These are phyloP conservation scores for Chelonoidis abingdonii DNA, from an alignment of 2,113 vertebrate species.

Conservation along the genomic window DNA sequence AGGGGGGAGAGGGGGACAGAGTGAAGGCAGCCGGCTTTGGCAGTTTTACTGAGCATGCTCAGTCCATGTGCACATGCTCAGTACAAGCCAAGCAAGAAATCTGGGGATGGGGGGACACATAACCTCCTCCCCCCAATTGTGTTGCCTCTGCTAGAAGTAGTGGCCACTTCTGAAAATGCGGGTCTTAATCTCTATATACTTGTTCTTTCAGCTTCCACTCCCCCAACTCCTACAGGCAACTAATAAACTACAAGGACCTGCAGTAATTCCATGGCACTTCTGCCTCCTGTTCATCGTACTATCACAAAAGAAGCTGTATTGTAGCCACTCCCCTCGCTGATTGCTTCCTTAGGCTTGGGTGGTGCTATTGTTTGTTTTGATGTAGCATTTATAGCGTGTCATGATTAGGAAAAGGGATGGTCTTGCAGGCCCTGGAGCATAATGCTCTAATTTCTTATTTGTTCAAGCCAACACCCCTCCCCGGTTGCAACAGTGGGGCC, in stretches of 20 bases:
- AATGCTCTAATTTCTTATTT: background rate
- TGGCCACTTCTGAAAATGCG: background rate
- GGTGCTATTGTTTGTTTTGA: too few species aligned
- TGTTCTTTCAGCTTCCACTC: background rate
- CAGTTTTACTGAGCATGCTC: too few species aligned
- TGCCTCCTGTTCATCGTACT: background rate
- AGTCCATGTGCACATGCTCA: too few species aligned
- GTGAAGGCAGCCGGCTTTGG: too few species aligned
- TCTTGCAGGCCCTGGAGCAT: accelerated
- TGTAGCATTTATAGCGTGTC: background rate
- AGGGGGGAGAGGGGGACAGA: too few species aligned
- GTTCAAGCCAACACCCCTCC: accelerated
- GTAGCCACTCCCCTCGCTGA: background rate
- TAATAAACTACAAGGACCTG: background rate
- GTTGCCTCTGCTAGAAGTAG: background rate
- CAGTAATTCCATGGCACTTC: background rate
- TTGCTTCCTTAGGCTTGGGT: background rate
- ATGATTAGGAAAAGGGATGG: accelerated
- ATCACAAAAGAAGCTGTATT: background rate
- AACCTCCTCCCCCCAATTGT: too few species aligned
- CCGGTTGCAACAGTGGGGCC: accelerated
- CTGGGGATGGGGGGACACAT: too few species aligned
- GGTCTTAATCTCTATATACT: background rate
- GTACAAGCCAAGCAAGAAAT: too few species aligned
- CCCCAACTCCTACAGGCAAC: too few species aligned